A percentile compares a stretch with the other conserved stretches of the same genome.
Evolutionary conservation across 2,888 invertebrate species (phyloP).

Genomic region (Harpalus rubripes): DNA sequence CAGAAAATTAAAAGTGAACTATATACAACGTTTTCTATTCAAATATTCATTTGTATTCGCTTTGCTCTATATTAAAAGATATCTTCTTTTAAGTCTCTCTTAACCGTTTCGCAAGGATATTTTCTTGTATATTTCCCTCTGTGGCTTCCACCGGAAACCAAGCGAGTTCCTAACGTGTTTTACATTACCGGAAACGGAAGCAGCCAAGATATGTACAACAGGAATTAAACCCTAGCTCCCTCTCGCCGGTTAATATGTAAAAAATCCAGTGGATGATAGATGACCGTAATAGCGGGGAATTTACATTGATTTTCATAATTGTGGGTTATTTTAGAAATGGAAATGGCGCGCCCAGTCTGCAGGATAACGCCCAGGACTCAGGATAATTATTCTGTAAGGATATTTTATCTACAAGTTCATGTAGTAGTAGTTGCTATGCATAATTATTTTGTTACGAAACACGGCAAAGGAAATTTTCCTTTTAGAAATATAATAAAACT

Average conservation of each 20-base stretch:
- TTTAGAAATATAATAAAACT: neutral
- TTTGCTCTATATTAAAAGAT: no score
- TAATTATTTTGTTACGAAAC: neutral
- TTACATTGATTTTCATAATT: conserved; percentile 67
- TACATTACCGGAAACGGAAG: conserved; percentile 63
- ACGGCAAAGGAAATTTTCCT: neutral
- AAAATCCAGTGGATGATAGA: conserved; percentile 66
- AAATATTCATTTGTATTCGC: no score
- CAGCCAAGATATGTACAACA: conserved; percentile 50
- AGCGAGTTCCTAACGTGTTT: conserved; percentile 51
- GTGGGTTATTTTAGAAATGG: conserved; percentile 65
- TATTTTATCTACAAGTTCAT: conserved; percentile 32
- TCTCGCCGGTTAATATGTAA: conserved; percentile 32
- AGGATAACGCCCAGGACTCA: conserved; percentile 17
- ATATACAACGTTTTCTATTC: no score
- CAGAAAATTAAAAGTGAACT: no score
- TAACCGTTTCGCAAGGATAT: no score
- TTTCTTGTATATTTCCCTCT: no score
- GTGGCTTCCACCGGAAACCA: neutral
- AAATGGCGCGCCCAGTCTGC: conserved; percentile 61
- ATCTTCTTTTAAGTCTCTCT: no score
- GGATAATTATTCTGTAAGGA: conserved; percentile 32
- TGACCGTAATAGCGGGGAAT: conserved; percentile 64
- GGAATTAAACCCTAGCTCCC: conserved; percentile 28
- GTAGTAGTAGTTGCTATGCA: neutral